Evolutionary conservation across 2,113 vertebrate species (phyloP).

Genomic region (Megaceryle maxima): DNA sequence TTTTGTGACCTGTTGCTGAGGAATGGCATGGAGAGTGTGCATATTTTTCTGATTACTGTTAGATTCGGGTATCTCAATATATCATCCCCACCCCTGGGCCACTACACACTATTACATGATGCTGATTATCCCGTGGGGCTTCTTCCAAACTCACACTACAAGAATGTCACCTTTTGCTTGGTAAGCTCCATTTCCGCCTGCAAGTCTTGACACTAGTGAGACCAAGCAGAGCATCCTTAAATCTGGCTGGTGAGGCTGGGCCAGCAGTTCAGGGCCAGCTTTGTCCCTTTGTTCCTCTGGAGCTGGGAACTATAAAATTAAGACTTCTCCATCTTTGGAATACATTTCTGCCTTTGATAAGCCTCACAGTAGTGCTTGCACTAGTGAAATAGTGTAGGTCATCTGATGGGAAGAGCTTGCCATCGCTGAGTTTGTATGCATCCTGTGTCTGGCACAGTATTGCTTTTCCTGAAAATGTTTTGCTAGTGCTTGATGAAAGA

Average conservation of each 20-base stretch:
- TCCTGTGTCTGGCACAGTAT: neutral
- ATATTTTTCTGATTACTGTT: neutral
- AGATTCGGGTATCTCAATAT: neutral
- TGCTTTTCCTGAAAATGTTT: neutral
- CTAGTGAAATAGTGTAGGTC: neutral
- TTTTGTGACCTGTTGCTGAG: neutral
- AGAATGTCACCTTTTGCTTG: neutral
- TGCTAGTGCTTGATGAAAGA: neutral
- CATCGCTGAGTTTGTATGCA: neutral
- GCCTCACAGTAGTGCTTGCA: neutral
- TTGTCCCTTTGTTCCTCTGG: neutral
- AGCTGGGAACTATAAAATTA: neutral
- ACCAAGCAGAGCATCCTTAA: neutral
- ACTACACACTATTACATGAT: neutral
- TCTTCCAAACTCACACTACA: neutral
- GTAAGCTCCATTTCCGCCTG: neutral
- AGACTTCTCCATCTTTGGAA: neutral
- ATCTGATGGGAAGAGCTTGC: neutral
- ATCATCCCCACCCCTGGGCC: neutral
- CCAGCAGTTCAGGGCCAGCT: neutral
- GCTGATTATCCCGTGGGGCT: neutral
- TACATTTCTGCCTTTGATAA: neutral
- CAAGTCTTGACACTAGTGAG: neutral
- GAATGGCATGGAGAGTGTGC: neutral
- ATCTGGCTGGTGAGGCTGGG: neutral